phyloP scores from a whole-genome alignment of 1,140 invertebrate genomes.

The Pectinophora gossypiella region DNA sequence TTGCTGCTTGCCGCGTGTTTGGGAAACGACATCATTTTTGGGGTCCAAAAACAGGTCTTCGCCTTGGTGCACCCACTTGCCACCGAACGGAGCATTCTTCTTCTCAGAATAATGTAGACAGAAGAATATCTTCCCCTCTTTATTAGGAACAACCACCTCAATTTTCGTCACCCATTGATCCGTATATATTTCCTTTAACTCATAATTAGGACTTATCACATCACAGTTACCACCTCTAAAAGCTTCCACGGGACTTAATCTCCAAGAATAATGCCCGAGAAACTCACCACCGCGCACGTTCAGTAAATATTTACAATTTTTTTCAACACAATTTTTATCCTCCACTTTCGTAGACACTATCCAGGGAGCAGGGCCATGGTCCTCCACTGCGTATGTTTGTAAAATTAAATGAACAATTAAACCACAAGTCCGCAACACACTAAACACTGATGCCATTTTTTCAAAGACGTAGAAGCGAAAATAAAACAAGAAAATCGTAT shows the following conservation, averaged over 20 bases:
- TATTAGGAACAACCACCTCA: slow-evolving; percentile 40
- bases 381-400: slow-evolving; percentile 33
- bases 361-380: slow-evolving; percentile 40
- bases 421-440: slow-evolving; percentile 69
- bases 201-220: slow-evolving; percentile 56
- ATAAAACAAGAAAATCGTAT: slow-evolving; percentile 34
- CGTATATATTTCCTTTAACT: slow-evolving; percentile 50
- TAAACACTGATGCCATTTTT: slow-evolving; percentile 58
- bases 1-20: too few species aligned
- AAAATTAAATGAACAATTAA: slow-evolving; percentile 54
- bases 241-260: slow-evolving; percentile 49
- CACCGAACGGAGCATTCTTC: slow-evolving; percentile 40
- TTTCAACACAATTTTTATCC: slow-evolving; percentile 48
- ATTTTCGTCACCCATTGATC: slow-evolving; percentile 37
- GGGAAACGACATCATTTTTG: slow-evolving; percentile 8
- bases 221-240: slow-evolving; percentile 48
- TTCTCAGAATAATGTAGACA: slow-evolving; percentile 39
- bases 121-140: slow-evolving; percentile 47
- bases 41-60: slow-evolving; percentile 43
- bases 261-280: slow-evolving; percentile 60
- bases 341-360: slow-evolving; percentile 53
- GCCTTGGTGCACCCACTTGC: slow-evolving; percentile 63
- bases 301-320: slow-evolving; percentile 66
- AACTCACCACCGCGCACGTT: slow-evolving; percentile 55
- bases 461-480: slow-evolving; percentile 24